phyloP scores from a whole-genome alignment of 2,797 vertebrate species.

The Melanogrammus aeglefinus region DNA sequence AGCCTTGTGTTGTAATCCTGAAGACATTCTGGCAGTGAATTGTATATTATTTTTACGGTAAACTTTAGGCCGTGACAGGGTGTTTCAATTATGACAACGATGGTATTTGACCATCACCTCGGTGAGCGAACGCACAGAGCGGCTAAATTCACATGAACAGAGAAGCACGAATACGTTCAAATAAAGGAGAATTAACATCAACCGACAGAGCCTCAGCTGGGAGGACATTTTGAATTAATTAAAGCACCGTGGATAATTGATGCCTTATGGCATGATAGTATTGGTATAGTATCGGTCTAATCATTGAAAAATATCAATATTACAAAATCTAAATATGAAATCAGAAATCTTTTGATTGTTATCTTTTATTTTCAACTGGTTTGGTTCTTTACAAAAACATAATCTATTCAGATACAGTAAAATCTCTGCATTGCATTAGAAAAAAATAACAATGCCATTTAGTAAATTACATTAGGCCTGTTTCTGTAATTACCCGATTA shows the following conservation, averaged over 20 bases:
- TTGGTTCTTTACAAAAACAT: background rate
- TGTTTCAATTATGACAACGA: background rate
- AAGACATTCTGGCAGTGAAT: too few relatives aligned
- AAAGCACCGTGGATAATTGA: slow-evolving; percentile 4
- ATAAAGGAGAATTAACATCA: slow-evolving; percentile 16
- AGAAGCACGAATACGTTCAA: background rate
- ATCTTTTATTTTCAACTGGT: background rate
- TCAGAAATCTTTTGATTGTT: background rate
- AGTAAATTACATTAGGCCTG: background rate
- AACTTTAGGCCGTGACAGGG: background rate
- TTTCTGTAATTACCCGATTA: background rate
- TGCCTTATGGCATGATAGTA: background rate
- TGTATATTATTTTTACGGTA: background rate
- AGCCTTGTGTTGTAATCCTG: background rate
- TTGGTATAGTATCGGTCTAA: background rate
- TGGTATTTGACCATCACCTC: background rate
- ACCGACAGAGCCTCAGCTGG: background rate
- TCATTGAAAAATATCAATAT: background rate
- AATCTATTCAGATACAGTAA: background rate
- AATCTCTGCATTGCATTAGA: background rate
- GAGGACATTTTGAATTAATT: slow-evolving; percentile 49
- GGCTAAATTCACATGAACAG: background rate
- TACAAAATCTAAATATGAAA: background rate
- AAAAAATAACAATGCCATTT: background rate
- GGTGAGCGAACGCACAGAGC: background rate